phyloP scores from a whole-genome alignment of 2,113 vertebrate genomes.

The Ptilorrhoa leucosticta region DNA sequence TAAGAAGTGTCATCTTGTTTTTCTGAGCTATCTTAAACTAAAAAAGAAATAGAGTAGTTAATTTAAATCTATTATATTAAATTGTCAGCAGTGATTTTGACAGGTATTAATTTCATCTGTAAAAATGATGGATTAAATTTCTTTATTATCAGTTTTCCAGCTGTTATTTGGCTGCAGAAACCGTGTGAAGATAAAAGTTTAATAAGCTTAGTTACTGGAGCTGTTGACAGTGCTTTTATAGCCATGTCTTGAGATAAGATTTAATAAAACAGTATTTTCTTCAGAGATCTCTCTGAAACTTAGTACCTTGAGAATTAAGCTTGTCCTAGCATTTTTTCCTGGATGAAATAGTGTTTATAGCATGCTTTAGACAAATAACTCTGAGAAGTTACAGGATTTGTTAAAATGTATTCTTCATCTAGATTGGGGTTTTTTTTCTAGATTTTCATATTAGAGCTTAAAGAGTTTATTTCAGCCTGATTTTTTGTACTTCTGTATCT shows the following conservation, averaged over 20 bases:
- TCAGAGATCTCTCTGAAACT: constrained; percentile 46
- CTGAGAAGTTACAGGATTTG: background rate
- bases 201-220: constrained; percentile 76
- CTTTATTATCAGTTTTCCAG: constrained; percentile 75
- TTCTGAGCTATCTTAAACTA: constrained; percentile 16
- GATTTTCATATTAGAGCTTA: background rate
- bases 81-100: constrained; percentile 78
- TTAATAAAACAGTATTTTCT: constrained; percentile 74
- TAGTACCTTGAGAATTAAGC: background rate
- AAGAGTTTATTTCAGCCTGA: background rate
- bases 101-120: constrained; percentile 83
- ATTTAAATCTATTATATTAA: constrained; percentile 74
- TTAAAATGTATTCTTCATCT: background rate
- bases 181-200: constrained; percentile 69
- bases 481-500: background rate
- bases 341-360: background rate
- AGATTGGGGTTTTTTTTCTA: accelerated
- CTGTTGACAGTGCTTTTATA: constrained; percentile 65
- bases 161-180: constrained; percentile 69
- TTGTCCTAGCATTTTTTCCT: background rate
- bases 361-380: background rate
- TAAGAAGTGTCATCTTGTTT: constrained; percentile 1
- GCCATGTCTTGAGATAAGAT: constrained; percentile 72
- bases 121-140: constrained; percentile 81
- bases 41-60: constrained; percentile 17